Conservation (phyloP, 23 tunicate genomes). For the Aplidium turbinatum region DNA sequence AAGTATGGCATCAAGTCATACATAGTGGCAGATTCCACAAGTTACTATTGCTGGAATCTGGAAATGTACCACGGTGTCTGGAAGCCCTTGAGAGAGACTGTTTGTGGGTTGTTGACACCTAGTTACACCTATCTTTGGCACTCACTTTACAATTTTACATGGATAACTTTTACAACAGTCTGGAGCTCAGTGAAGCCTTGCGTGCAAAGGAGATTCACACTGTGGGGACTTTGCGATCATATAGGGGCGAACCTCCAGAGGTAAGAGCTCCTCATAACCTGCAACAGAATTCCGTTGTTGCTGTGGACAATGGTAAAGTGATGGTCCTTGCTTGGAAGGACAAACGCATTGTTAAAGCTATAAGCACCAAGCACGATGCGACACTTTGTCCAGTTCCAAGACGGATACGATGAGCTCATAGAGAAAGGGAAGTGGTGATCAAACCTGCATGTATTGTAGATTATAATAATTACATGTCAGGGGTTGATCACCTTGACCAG, state of each 20-base stretch:
- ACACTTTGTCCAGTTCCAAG: slow-evolving; percentile 16
- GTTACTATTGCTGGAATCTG: slow-evolving; percentile 38
- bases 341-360: slow-evolving; percentile 40
- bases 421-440: slow-evolving; percentile 17
- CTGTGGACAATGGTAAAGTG: slow-evolving; percentile 20
- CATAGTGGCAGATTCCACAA: slow-evolving; percentile 29
- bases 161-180: slow-evolving; percentile 44
- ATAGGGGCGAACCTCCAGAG: slow-evolving; percentile 12
- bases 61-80: slow-evolving; percentile 5
- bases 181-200: slow-evolving; percentile 26
- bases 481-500: slow-evolving; percentile 37
- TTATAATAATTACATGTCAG: slow-evolving; percentile 41
- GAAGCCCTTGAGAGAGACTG: slow-evolving; percentile 34
- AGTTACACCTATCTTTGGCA: slow-evolving; percentile 24
- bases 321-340: slow-evolving; percentile 40
- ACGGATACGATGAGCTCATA: slow-evolving; percentile 3
- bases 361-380: slow-evolving; percentile 39
- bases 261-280: slow-evolving; percentile 12
- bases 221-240: slow-evolving; percentile 17
- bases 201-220: slow-evolving; percentile 22
- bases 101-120: slow-evolving; percentile 28
- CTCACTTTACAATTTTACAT: slow-evolving; percentile 27
- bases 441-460: slow-evolving; percentile 29
- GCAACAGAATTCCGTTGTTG: slow-evolving; percentile 10
- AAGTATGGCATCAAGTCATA: slow-evolving; percentile 52